A percentile compares a stretch with the other conserved stretches of the same genome.
phyloP scores from a whole-genome alignment of 2,113 vertebrate species.

The Tragelaphus scriptus region DNA sequence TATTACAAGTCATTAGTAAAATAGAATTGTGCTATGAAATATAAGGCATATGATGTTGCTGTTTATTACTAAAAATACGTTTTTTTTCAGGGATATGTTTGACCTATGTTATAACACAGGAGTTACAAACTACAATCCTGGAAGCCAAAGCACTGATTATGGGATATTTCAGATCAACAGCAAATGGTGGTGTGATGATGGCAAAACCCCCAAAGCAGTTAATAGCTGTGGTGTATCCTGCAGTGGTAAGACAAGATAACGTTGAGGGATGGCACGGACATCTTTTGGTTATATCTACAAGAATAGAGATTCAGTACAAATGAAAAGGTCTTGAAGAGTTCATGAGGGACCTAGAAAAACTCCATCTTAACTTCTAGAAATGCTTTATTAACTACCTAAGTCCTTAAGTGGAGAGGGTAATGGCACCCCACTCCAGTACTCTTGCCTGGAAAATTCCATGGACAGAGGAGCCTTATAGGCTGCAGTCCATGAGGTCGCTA shows the following conservation, averaged over 20 bases:
- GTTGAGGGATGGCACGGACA: background rate
- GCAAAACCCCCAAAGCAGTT: background rate
- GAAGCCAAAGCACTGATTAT: constrained; percentile 72
- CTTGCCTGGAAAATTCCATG: no score
- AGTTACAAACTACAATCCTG: constrained; percentile 64
- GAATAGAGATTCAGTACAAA: background rate
- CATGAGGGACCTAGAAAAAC: background rate
- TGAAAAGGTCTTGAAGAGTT: background rate
- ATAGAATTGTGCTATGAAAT: background rate
- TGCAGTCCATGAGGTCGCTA: no score
- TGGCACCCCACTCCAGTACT: no score
- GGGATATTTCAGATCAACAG: constrained; percentile 81
- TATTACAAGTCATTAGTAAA: background rate
- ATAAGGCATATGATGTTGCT: background rate
- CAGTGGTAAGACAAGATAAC: constrained; percentile 21
- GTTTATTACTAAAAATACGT: background rate
- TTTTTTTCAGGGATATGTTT: constrained; percentile 77
- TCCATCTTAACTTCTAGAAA: background rate
- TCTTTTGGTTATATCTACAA: background rate
- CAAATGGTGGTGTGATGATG: constrained; percentile 71
- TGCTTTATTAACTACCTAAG: background rate
- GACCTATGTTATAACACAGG: constrained; percentile 56
- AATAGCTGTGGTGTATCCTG: constrained; percentile 38
- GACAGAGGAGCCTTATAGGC: no score
- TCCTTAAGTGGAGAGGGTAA: background rate